These are phyloP conservation scores for Arvicanthis niloticus DNA, from an alignment of 2,113 vertebrate species.

Conservation along the genomic window DNA sequence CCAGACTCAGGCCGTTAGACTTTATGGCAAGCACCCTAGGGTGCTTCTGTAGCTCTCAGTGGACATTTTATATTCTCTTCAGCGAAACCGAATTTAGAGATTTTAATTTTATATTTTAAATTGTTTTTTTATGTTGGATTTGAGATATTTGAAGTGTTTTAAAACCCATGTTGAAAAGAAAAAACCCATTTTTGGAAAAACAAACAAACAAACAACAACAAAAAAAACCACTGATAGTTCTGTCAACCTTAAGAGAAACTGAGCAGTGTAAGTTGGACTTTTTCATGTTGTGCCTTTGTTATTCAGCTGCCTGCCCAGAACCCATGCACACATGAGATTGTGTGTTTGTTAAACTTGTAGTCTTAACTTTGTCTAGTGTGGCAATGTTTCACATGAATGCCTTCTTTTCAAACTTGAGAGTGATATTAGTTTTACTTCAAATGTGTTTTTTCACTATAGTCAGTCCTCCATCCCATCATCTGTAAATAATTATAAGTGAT, in stretches of 20 bases:
- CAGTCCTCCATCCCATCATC: neutral
- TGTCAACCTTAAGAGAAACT: neutral
- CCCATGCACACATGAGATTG: neutral
- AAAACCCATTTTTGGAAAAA: neutral
- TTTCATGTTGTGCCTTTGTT: neutral
- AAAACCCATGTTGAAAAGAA: conserved; percentile 40
- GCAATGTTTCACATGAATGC: neutral
- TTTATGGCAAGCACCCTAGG: neutral
- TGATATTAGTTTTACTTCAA: conserved; percentile 64
- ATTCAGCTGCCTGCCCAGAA: neutral
- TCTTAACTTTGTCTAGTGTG: conserved; percentile 37
- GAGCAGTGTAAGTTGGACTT: neutral
- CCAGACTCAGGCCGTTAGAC: no score
- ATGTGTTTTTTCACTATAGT: conserved; percentile 43
- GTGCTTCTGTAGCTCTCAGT: neutral
- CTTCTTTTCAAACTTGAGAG: conserved; percentile 60
- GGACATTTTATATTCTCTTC: neutral
- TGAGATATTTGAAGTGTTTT: conserved; percentile 21
- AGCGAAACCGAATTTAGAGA: neutral
- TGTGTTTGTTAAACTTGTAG: neutral
- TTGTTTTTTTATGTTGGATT: conserved; percentile 1
- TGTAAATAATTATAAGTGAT: conserved; percentile 52
- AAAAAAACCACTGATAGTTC: neutral
- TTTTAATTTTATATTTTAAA: conserved; percentile 59
- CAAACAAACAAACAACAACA: no score